Evolutionary conservation across 2,888 invertebrate species (phyloP), one percentile per base, ranked within the genome.

Genomic region (Sphinx pinastri): DNA sequence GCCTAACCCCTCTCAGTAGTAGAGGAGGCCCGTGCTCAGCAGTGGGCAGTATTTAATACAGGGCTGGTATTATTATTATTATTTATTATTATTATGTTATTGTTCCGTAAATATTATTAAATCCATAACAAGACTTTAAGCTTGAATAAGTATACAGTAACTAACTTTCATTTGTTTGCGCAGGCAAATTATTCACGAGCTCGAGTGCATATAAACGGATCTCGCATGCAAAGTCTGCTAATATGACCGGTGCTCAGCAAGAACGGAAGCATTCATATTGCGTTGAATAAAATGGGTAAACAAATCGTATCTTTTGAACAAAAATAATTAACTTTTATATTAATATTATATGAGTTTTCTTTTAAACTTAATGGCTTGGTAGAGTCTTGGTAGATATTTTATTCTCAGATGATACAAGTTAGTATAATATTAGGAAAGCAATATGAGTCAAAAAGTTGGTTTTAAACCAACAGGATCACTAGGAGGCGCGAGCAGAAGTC

Each of bases 111-210:
- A 47, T 49, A 12, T 63, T 47, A 49, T 63, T 63, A 49, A 63
- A 49, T 49, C 19, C 19, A 3, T 11, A 60, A 63, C 63, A 49
- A 47, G 16, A 63, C 47, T 19, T 16, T 49, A 47, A 60, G 19
- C 47, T 63, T 63, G 25, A 47, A 60, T 60, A 47, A 47, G 47
- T 60, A 60, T 45, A 60, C 16, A 63, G 4, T 45, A 49, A 63
- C 63, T 63, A 63, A 49, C 47, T 49, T 63, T 19, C 63, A 63
- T 63, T 63, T 63, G 63, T 63, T 63, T 63, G 49, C 13, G 19
- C 49, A 49, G 13, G 16, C 14, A 63, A 63, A 49, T 63, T 63
- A 63, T 63, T 63, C 63, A 63, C 13, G 13, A 63, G 16, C 47
- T 16, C 12, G 49, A 63, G 63, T 63, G 63, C 63, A 63, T 57